Evolutionary conservation across 2,113 vertebrate genomes (phyloP).

Genomic region (Chionodraco myersi): DNA sequence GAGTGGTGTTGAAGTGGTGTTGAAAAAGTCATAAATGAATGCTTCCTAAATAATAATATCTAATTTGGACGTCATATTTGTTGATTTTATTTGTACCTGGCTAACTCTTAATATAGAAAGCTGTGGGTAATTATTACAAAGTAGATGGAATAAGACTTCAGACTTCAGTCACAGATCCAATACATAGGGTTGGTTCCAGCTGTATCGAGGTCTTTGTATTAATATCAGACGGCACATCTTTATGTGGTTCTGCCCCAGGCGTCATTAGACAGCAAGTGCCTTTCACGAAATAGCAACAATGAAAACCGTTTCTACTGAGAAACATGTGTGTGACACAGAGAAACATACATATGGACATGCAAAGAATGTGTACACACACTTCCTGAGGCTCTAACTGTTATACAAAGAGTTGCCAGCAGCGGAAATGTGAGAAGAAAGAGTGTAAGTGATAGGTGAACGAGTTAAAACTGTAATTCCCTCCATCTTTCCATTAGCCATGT

Average conservation of each 20-base stretch:
- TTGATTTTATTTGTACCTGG: background rate
- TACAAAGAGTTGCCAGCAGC: constrained; percentile 19
- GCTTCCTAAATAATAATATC: background rate
- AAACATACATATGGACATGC: constrained; percentile 6
- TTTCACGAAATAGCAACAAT: constrained; percentile 8
- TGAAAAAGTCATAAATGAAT: background rate
- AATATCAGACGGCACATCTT: constrained; percentile 22
- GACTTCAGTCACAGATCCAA: background rate
- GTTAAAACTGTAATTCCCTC: constrained; percentile 8
- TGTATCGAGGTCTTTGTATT: constrained; percentile 10
- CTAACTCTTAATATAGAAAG: background rate
- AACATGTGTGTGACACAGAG: constrained; percentile 35
- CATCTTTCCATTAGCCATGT: constrained; percentile 17
- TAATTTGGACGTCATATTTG: background rate
- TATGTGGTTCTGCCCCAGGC: constrained; percentile 24
- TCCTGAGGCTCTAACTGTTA: constrained; percentile 31
- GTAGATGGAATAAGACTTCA: background rate
- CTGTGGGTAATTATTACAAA: background rate
- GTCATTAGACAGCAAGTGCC: constrained; percentile 22
- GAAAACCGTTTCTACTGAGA: constrained; percentile 28
- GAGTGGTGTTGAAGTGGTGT: background rate
- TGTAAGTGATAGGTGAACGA: constrained; percentile 9
- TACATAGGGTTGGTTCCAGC: background rate
- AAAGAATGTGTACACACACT: constrained; percentile 4
- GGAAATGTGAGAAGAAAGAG: constrained; percentile 30